A percentile compares a stretch with the other conserved stretches of the same genome.
Evolutionary conservation across 2,113 vertebrate species (phyloP).

Genomic region (Nanorana parkeri): DNA sequence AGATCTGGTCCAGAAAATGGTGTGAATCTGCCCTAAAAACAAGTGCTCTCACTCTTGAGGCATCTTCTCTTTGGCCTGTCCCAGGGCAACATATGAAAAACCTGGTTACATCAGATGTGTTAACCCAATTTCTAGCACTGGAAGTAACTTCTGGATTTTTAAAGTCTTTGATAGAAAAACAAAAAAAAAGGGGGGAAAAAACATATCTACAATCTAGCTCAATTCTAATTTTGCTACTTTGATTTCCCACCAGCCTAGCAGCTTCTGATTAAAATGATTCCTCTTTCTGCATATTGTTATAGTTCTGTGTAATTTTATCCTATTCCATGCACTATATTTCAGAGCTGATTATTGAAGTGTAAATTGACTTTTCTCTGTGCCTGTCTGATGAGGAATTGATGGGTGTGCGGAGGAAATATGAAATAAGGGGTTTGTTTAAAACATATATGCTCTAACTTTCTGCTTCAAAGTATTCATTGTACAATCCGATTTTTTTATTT

Average conservation of each 20-base stretch:
- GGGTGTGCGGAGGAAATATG: background rate
- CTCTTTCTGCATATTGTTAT: conserved; percentile 31
- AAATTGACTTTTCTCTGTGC: conserved; percentile 22
- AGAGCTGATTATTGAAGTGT: conserved; percentile 9
- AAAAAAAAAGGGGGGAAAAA: too few relatives aligned
- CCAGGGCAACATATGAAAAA: too few relatives aligned
- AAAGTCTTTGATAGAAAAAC: background rate
- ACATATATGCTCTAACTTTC: background rate
- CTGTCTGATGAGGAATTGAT: conserved; percentile 15
- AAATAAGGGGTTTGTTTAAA: background rate
- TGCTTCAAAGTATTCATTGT: too few relatives aligned
- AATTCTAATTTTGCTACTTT: conserved; percentile 32
- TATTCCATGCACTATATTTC: conserved; percentile 4
- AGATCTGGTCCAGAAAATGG: too few relatives aligned
- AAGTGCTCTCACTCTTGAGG: too few relatives aligned
- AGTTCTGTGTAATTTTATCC: conserved; percentile 24
- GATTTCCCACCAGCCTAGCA: conserved; percentile 26
- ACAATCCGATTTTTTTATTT: too few relatives aligned
- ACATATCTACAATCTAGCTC: background rate
- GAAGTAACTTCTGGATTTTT: background rate
- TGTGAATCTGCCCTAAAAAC: too few relatives aligned
- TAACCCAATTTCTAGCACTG: background rate
- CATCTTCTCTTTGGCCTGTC: too few relatives aligned
- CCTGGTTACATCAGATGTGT: background rate
- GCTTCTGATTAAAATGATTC: conserved; percentile 27